phyloP scores from a whole-genome alignment of 2,888 invertebrate genomes.

The Tiliacea aurago region DNA sequence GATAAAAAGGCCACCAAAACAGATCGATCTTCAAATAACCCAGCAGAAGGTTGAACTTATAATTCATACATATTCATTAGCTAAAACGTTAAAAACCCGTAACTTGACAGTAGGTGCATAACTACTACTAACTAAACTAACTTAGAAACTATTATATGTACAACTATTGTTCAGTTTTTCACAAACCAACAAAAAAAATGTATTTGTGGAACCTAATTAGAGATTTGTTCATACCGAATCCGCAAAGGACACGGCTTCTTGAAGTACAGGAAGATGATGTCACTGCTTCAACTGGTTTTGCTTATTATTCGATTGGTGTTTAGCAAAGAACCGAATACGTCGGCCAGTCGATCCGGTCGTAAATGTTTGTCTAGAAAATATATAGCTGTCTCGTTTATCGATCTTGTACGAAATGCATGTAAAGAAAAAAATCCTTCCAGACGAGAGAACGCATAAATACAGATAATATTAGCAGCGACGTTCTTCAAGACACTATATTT shows the following conservation, averaged over 20 bases:
- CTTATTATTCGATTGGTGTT: constrained; percentile 86
- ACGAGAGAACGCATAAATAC: constrained; percentile 57
- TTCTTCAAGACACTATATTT: constrained; percentile 47
- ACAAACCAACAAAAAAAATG: constrained; percentile 5
- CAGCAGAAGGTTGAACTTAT: constrained; percentile 21
- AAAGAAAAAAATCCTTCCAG: constrained; percentile 29
- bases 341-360: constrained; percentile 72
- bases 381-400: constrained; percentile 26
- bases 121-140: too few relatives aligned
- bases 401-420: constrained; percentile 27
- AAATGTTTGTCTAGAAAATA: constrained; percentile 63
- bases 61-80: constrained; percentile 36
- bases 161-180: constrained; percentile 25
- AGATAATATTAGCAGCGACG: constrained; percentile 50
- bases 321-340: constrained; percentile 78
- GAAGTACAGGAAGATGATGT: constrained; percentile 88
- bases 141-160: neutral
- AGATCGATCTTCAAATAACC: constrained; percentile 40
- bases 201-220: constrained; percentile 41
- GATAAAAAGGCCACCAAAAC: constrained; percentile 34
- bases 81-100: neutral
- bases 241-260: constrained; percentile 84
- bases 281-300: constrained; percentile 88
- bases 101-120: constrained; percentile 10
- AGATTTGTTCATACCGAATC: constrained; percentile 60